These are phyloP conservation scores for Microdon myrmicae DNA, from an alignment of 2,888 invertebrate species.

Conservation along the genomic window DNA sequence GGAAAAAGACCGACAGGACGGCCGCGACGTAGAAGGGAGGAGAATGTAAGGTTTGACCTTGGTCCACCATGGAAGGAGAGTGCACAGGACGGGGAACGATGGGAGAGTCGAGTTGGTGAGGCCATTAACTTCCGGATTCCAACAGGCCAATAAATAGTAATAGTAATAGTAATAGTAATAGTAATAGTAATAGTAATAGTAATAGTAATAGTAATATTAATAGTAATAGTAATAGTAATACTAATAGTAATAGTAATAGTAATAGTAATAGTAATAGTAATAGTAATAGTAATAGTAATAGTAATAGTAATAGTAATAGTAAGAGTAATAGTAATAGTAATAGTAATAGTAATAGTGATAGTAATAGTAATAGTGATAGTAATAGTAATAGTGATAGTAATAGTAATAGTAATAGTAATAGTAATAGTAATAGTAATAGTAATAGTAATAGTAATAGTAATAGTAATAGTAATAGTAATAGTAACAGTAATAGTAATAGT, in stretches of 20 bases:
- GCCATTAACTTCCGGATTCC: too few relatives aligned
- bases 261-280: slow-evolving; percentile 11
- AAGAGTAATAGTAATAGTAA: too few relatives aligned
- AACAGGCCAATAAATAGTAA: too few relatives aligned
- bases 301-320: too few relatives aligned
- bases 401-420: slow-evolving; percentile 12
- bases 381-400: slow-evolving; percentile 9
- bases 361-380: slow-evolving; percentile 7
- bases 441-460: slow-evolving; percentile 9
- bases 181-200: slow-evolving; percentile 9
- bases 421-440: slow-evolving; percentile 9
- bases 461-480: slow-evolving; percentile 7
- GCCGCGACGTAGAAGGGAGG: too few relatives aligned
- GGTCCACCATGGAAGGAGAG: too few relatives aligned
- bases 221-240: slow-evolving; percentile 10
- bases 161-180: slow-evolving; percentile 9
- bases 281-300: slow-evolving; percentile 9
- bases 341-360: slow-evolving; percentile 7
- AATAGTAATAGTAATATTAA: slow-evolving; percentile 11
- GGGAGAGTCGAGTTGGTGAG: too few relatives aligned
- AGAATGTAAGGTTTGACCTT: too few relatives aligned
- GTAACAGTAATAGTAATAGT: slow-evolving; percentile 6
- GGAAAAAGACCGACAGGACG: too few relatives aligned
- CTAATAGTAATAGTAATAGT: slow-evolving; percentile 8
- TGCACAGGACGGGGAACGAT: too few relatives aligned